Conservation (phyloP, 2,797 vertebrate genomes). For the Ara ararauna region DNA sequence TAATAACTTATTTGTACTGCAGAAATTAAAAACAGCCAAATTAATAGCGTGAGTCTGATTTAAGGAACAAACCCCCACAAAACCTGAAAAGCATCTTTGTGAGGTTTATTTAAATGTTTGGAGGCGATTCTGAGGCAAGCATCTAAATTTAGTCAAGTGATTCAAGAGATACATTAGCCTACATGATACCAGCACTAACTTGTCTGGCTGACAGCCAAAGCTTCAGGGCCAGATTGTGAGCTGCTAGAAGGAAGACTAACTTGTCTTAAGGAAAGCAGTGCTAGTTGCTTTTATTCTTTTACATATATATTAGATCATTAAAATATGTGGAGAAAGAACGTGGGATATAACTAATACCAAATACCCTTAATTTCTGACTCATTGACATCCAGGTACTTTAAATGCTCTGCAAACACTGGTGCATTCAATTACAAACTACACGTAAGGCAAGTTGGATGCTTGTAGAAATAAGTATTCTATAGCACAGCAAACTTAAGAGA, state of each 20-base stretch:
- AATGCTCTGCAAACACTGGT: background rate
- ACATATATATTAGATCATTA: background rate
- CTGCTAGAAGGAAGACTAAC: background rate
- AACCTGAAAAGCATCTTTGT: constrained; percentile 51
- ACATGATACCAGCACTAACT: constrained; percentile 46
- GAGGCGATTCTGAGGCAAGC: constrained; percentile 47
- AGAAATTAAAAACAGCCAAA: background rate
- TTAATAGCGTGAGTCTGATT: background rate
- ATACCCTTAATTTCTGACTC: background rate
- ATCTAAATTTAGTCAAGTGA: constrained; percentile 62
- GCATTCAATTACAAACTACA: background rate
- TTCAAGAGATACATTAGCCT: constrained; percentile 59
- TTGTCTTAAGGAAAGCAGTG: constrained; percentile 8
- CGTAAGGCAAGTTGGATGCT: background rate
- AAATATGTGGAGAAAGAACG: background rate
- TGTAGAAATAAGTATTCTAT: background rate
- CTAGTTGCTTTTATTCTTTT: background rate
- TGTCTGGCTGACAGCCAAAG: constrained; percentile 18
- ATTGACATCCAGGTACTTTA: background rate
- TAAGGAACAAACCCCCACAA: constrained; percentile 19
- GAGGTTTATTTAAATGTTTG: constrained; percentile 44
- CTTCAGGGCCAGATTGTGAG: constrained; percentile 1
- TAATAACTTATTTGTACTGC: background rate
- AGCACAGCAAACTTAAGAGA: background rate
- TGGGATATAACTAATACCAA: background rate